phyloP scores from a whole-genome alignment of 2,888 invertebrate species.

The Saturnia japonica region DNA sequence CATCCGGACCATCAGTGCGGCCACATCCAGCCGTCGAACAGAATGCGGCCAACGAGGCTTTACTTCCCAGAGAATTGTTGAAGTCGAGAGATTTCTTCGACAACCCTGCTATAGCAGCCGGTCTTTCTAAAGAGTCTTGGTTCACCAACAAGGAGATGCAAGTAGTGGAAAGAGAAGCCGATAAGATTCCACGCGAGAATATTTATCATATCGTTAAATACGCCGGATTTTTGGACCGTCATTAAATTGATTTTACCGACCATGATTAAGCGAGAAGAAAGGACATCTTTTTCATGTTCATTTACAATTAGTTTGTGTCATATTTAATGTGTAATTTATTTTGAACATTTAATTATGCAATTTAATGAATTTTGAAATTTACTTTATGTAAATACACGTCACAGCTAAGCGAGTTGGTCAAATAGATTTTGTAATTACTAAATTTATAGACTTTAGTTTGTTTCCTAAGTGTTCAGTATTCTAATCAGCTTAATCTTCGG shows the following conservation, averaged over 20 bases:
- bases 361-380: background rate
- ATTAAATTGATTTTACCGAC: conserved; percentile 35
- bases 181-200: conserved; percentile 89
- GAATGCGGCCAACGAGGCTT: conserved; percentile 87
- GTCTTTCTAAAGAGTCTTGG: conserved; percentile 90
- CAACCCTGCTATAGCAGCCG: conserved; percentile 87
- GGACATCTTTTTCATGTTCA: background rate
- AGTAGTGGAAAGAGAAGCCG: conserved; percentile 89
- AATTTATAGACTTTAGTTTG: background rate
- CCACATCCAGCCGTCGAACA: conserved; percentile 88
- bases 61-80: conserved; percentile 85
- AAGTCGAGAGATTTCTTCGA: conserved; percentile 88
- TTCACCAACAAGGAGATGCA: conserved; percentile 89
- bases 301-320: background rate
- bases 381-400: background rate
- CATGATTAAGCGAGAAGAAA: too few species aligned
- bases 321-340: background rate
- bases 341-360: background rate
- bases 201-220: conserved; percentile 88
- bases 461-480: background rate
- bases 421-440: background rate
- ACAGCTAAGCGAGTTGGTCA: background rate
- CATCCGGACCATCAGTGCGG: conserved; percentile 52
- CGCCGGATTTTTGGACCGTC: conserved; percentile 83
- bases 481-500: background rate